These are phyloP conservation scores for Ostrea denselamellosa DNA, from an alignment of 1,140 invertebrate species.

Conservation along the genomic window DNA sequence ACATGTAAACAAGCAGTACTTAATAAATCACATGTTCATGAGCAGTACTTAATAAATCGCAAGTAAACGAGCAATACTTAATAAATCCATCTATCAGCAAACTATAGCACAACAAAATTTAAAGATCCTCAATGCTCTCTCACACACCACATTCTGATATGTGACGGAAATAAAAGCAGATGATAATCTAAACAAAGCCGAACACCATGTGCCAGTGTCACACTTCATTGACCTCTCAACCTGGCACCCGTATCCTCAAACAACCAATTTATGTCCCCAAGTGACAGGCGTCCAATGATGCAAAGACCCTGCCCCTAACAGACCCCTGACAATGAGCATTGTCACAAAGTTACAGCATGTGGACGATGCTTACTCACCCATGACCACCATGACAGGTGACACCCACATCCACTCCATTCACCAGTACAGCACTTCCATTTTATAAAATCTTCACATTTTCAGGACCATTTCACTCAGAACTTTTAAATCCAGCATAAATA, in stretches of 20 bases:
- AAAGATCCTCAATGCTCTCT: neutral
- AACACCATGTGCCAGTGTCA: neutral
- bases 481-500: neutral
- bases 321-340: neutral
- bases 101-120: neutral
- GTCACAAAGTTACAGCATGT: neutral
- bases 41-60: neutral
- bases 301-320: neutral
- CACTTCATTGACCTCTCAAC: neutral
- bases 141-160: neutral
- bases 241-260: constrained; percentile 36
- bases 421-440: neutral
- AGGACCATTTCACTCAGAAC: neutral
- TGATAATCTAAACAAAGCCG: neutral
- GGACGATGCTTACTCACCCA: constrained; percentile 3
- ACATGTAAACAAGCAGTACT: neutral
- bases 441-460: neutral
- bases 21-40: neutral
- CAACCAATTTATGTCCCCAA: neutral
- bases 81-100: neutral
- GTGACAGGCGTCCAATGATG: neutral
- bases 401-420: neutral
- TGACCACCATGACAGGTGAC: constrained; percentile 12
- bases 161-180: neutral
- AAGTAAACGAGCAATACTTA: neutral